phyloP scores from a whole-genome alignment of 1,140 invertebrate genomes.

The Atta cephalotes region DNA sequence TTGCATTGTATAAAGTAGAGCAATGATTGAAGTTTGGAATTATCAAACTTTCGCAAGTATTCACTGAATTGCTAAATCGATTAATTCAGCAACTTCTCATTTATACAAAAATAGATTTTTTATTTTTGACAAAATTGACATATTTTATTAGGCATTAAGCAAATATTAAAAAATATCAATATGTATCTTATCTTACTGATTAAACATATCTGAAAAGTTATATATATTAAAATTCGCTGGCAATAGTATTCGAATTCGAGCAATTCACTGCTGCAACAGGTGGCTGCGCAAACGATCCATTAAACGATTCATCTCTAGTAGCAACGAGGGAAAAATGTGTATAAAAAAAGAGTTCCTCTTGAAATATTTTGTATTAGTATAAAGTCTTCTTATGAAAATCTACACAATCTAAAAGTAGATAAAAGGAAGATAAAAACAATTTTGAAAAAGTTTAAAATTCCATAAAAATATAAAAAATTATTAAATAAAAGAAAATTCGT shows the following conservation, averaged over 20 bases:
- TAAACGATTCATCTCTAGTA: conserved; percentile 33
- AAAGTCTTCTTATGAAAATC: background rate
- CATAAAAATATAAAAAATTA: background rate
- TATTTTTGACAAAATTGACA: background rate
- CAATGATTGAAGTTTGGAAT: conserved; percentile 23
- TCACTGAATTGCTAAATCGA: conserved; percentile 1
- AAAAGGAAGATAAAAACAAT: background rate
- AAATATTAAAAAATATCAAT: background rate
- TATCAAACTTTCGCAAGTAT: conserved; percentile 19
- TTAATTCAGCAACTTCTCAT: background rate
- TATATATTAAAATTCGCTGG: background rate
- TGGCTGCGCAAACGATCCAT: conserved; percentile 46
- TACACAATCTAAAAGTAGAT: too few species aligned
- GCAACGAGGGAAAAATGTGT: conserved; percentile 12
- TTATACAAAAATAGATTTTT: background rate
- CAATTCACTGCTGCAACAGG: conserved; percentile 44
- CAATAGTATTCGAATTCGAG: conserved; percentile 29
- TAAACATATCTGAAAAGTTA: background rate
- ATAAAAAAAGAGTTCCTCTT: background rate
- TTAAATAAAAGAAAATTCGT: background rate
- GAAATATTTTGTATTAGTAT: background rate
- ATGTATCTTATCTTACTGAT: background rate
- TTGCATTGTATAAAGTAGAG: background rate
- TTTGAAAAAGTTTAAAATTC: conserved; percentile 3
- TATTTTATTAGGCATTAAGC: background rate